Conservation (phyloP, 2,113 vertebrate species). For the Anolis carolinensis region DNA sequence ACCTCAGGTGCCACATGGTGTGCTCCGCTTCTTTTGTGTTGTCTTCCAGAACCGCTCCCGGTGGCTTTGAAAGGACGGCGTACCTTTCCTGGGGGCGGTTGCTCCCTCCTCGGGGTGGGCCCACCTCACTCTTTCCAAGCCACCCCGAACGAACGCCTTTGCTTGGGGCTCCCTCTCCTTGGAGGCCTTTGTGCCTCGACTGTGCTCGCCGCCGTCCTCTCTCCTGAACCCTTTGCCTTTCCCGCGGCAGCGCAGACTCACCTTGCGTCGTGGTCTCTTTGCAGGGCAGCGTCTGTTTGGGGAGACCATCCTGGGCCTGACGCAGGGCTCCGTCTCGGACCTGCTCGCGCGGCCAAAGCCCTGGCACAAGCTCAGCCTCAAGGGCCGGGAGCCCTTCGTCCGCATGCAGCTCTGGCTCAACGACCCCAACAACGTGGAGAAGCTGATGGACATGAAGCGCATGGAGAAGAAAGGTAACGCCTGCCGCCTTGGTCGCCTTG, state of each 20-base stretch:
- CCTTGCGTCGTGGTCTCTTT: slow-evolving; percentile 42
- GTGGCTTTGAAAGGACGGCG: too few relatives aligned
- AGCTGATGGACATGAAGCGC: slow-evolving; percentile 96
- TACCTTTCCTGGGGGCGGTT: too few relatives aligned
- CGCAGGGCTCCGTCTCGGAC: slow-evolving; percentile 97
- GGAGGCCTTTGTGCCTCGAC: too few relatives aligned
- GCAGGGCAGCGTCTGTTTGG: slow-evolving; percentile 97
- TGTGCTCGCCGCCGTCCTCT: too few relatives aligned
- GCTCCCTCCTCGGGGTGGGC: too few relatives aligned
- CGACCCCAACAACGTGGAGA: slow-evolving; percentile 95
- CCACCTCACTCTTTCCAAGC: not conserved
- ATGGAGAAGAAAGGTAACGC: slow-evolving; percentile 94
- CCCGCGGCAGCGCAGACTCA: slow-evolving; percentile 28
- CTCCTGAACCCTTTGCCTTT: not conserved
- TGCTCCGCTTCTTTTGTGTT: too few relatives aligned
- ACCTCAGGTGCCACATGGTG: too few relatives aligned
- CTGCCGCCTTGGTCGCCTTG: too few relatives aligned
- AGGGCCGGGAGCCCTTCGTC: slow-evolving; percentile 91
- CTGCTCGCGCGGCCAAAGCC: slow-evolving; percentile 96
- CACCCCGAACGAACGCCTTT: too few relatives aligned
- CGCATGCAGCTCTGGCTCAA: slow-evolving; percentile 97
- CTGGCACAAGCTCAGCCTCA: slow-evolving; percentile 97
- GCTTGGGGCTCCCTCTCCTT: too few relatives aligned
- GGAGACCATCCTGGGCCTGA: slow-evolving; percentile 95
- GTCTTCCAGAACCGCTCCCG: too few relatives aligned